Evolutionary conservation across 2,113 vertebrate species (phyloP).

Genomic region (zebrafish (Danio rerio)): GRCz12tu NC_133185.1:6358001-6358500

Average conservation of each 20-base stretch:
- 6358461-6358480: too few species aligned
- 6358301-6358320: too few species aligned
- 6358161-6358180: neutral
- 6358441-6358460: too few species aligned
- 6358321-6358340: too few species aligned
- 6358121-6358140: neutral
- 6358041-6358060: neutral
- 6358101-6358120: constrained; percentile 7
- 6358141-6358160: constrained; percentile 4
- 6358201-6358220: neutral
- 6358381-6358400: too few species aligned
- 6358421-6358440: too few species aligned
- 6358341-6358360: too few species aligned
- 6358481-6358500: too few species aligned
- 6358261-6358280: too few species aligned
- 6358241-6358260: neutral
- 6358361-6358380: too few species aligned
- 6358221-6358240: neutral
- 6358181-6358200: neutral
- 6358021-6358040: neutral
- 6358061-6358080: neutral
- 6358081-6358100: neutral
- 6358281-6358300: too few species aligned
- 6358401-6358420: too few species aligned
- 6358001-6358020: neutral